phyloP scores from a whole-genome alignment of 53 echinoderm and acorn worm genomes.

The Patiria pectinifera region DNA sequence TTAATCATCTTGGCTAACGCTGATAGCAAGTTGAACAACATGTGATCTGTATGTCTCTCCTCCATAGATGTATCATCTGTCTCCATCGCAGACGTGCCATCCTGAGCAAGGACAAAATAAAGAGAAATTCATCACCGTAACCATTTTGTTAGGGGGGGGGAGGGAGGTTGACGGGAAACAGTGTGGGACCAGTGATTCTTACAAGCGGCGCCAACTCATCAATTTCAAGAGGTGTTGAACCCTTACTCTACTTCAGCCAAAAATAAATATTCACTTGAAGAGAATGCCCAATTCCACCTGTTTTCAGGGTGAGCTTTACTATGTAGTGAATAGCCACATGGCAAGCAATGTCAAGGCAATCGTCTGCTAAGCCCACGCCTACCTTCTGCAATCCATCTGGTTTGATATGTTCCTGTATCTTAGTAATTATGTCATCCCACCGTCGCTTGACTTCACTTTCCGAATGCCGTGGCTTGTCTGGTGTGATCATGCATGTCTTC shows the following conservation, averaged over 20 bases:
- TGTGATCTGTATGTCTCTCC: conserved; percentile 82
- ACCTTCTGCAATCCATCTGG: conserved; percentile 72
- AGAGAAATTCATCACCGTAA: too few relatives aligned
- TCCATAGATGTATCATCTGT: conserved; percentile 52
- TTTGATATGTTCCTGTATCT: conserved; percentile 71
- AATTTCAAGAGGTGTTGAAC: too few relatives aligned
- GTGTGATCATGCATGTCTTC: conserved; percentile 95
- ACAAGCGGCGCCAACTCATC: too few relatives aligned
- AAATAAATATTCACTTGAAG: too few relatives aligned
- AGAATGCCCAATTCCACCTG: too few relatives aligned
- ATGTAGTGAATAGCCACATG: background rate
- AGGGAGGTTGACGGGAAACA: too few relatives aligned
- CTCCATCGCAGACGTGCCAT: conserved; percentile 36
- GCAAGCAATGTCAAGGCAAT: background rate
- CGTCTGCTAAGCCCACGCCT: background rate
- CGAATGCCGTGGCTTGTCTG: conserved; percentile 93
- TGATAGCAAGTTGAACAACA: conserved; percentile 81
- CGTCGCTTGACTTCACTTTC: conserved; percentile 74
- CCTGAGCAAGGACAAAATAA: background rate
- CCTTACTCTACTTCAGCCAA: too few relatives aligned
- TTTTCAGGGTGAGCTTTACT: background rate
- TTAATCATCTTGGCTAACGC: conserved; percentile 76
- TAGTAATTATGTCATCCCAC: conserved; percentile 58
- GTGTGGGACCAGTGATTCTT: too few relatives aligned
- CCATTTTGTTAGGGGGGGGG: too few relatives aligned